Base-by-base conservation (phyloP, 2,888 invertebrate species). In the Clunio marinus region DNA sequence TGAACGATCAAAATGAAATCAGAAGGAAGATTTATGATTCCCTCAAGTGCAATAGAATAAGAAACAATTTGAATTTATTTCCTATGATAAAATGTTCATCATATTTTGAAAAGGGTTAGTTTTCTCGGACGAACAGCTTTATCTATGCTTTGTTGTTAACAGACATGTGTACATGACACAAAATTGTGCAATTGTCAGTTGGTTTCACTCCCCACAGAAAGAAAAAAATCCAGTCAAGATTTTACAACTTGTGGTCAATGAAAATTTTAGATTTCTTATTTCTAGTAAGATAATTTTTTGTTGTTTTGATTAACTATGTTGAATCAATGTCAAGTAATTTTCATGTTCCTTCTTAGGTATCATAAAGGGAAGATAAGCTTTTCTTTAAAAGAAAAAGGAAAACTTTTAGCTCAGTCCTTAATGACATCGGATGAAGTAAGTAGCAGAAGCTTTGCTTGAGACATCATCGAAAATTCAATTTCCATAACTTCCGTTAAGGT, bases 401-500 rank as follows among this genome's bases (percentile, higher is more conserved):
- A 51, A 51, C 13, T 51, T 51, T 51, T 3, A 22, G 22, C 17
- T 17, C 51, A 51, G 22, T 20, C 17, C 51, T n/a, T 51, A 51
- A 51, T 51, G 51, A 51, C 51, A 51, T n/a, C n/a, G 20, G 7
- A 22, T 20, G 22, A 51, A 51, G 51, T 51, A n/a, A n/a, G n/a
- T n/a, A n/a, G n/a, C n/a, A n/a, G n/a, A n/a, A n/a, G n/a, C n/a
- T n/a, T n/a, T n/a, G n/a, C 35, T 13, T 51, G 51, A 51, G n/a
- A 51, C 20, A 5, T 51, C 51, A 57, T 27, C 20, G 25, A 24
- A 20, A 27, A 57, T n/a, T 57, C 27, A 57, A 57, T 57, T 57
- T 57, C 57, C 57, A 57, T 57, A 57, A 57, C 57, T 57, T 57
- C 57, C 57, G 57, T 57, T 25, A 57, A 57, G 25, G 27, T 27